phyloP scores from a whole-genome alignment of 1,140 invertebrate genomes.

The Paramacrobiotus metropolitanus region DNA sequence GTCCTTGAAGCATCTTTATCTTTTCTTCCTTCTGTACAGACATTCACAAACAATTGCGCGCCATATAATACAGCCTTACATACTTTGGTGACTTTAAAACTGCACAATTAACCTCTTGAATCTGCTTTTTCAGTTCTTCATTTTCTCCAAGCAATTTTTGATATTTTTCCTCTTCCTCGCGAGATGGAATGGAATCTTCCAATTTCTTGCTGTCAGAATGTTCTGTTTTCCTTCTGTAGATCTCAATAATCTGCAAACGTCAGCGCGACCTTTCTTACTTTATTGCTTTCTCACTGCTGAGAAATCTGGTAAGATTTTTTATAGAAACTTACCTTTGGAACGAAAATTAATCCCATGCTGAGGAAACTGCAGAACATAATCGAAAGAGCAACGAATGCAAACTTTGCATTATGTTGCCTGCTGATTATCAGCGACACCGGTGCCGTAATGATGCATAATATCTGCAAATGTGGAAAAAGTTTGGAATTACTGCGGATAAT shows the following conservation, averaged over 20 bases:
- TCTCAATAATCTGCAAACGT: constrained; percentile 11
- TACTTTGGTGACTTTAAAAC: no score
- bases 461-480: constrained; percentile 15
- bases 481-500: no score
- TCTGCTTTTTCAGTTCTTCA: constrained; percentile 78
- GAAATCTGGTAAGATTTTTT: no score
- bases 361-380: constrained; percentile 90
- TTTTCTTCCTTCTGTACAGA: constrained; percentile 56
- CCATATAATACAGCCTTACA: no score
- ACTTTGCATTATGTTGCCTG: constrained; percentile 86
- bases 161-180: constrained; percentile 68
- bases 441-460: constrained; percentile 83
- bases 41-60: constrained; percentile 5
- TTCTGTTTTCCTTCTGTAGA: constrained; percentile 5
- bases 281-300: no score
- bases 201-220: constrained; percentile 7
- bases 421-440: constrained; percentile 89
- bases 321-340: constrained; percentile 87
- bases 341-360: constrained; percentile 86
- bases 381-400: constrained; percentile 77
- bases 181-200: constrained; percentile 53
- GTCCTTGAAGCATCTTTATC: constrained; percentile 48
- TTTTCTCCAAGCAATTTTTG: constrained; percentile 81
- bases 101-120: constrained; percentile 46
- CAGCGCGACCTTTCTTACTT: constrained; percentile 15